Base-by-base conservation (phyloP, 2,797 vertebrate genomes). In the Mareca strepera region DNA sequence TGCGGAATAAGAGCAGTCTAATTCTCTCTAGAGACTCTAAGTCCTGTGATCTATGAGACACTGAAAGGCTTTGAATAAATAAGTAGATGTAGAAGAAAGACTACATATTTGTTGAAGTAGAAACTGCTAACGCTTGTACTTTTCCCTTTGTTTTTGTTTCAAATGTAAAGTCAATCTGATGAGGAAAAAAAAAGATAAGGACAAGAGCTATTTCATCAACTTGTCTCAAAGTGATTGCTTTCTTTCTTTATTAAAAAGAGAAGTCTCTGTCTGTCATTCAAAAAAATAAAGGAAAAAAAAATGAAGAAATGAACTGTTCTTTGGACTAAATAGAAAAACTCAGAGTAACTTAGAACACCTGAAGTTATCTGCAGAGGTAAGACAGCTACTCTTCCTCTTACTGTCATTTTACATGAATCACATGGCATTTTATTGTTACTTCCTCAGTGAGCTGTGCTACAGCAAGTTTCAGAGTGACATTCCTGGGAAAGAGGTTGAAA, bases 41-140 rank as follows among this genome's bases (percentile, higher is more conserved):
- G 73, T 67, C 46, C 78, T 60, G 14, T 91, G 77, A 96, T 96
- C 86, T 94, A 62, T 73, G 85, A 95, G 80, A 64, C 56, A 69
- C 31, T 50, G 63, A 96, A 85, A 78, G 70, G 76, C 64, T 56
- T 52, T 84, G 88, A 88, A 92, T 93, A 94, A 95, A 77, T 82
- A 83, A 95, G 68, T 28, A 86, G 33, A 52, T 29, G 63, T 43
- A 74, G 50, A 93, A 72, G 58, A 73, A 94, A 89, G 52, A 53
- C 64, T 64, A 23, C 1, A 2, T 76, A 80, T 83, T 92, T 93
- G 63, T 80, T 76, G 70, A 94, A 94, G 43, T 17, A 86, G 73
- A 86, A 87, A 78, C 12, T 82, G 62, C 37, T 83, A 88, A 67
- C 2, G 13, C 6, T 70, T 58, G n/a, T 75, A 23, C n/a, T 89